Base-by-base conservation (phyloP, 2,888 invertebrate species). In the Globia sparganii region DNA sequence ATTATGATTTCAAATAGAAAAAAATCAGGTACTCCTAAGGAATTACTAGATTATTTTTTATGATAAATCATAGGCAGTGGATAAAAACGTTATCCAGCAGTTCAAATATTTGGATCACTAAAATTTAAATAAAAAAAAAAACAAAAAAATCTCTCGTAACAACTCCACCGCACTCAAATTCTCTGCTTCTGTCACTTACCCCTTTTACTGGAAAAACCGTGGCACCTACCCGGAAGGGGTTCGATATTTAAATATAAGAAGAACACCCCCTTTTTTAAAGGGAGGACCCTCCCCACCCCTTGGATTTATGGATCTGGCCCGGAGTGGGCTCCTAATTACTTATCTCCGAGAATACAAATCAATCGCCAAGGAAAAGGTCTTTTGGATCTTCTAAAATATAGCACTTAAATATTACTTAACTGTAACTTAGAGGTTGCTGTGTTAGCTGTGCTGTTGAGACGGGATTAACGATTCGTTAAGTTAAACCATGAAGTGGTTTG, bases 191-290 rank as follows among this genome's bases (percentile, higher is more conserved):
- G 96, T 96, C 96, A 96, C 96, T 96, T 96, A 96, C 96, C 96
- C 96, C 96, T 96, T 96, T 96, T 94, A 96, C 95, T 96, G 96
- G 96, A 96, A 96, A 96, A 96, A 96, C 95, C 96, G 96, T 96
- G 95, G 96, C 96, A 96, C 96, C 96, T 96, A 96, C 96, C 96
- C 96, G 96, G 96, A 96, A 96, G 96, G 96, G 95, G 96, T 95
- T 94, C 96, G 96, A 96, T 96, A 96, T 96, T 96, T 96, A 96
- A 96, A 96, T 96, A 96, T 96, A 96, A 96, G 96, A 96, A 96
- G 96, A 96, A 95, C 95, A 93, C 96, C 96, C 96, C 96, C 95
- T 95, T 95, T 96, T 96, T 96, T 94, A 92, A 94, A 94, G 94
- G 95, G 94, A 92, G 94, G 81, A 78, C 77, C 80, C 80, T 81